phyloP scores from a whole-genome alignment of 2,888 invertebrate genomes.

The Lomographa bimaculata region DNA sequence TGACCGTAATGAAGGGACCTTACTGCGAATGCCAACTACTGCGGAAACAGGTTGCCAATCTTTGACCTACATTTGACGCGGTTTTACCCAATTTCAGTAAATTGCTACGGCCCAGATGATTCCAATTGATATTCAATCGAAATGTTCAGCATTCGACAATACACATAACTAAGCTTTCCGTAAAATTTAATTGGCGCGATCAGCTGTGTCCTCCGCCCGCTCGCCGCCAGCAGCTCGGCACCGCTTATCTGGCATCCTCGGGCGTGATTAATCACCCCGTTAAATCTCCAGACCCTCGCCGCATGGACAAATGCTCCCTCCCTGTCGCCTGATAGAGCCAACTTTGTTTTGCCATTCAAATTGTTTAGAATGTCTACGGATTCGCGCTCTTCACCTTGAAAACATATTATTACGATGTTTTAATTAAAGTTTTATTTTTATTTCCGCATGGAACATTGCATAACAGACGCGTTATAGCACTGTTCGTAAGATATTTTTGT shows the following conservation, averaged over 20 bases:
- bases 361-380: constrained; percentile 18
- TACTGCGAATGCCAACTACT: constrained; percentile 1
- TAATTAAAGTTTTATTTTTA: constrained; percentile 3
- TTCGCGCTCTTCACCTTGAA: constrained; percentile 15
- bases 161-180: constrained; percentile 37
- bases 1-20: constrained; percentile 31
- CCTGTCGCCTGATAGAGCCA: constrained; percentile 48
- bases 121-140: constrained; percentile 3
- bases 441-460: constrained; percentile 18
- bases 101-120: too few species aligned
- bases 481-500: constrained; percentile 17
- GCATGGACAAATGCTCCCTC: constrained; percentile 47
- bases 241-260: constrained; percentile 64
- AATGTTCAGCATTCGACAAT: constrained; percentile 25
- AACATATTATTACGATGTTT: constrained; percentile 8
- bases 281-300: constrained; percentile 60
- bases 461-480: constrained; percentile 7
- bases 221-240: constrained; percentile 33
- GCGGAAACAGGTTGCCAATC: constrained; percentile 5
- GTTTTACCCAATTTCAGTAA: too few species aligned
- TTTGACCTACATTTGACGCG: constrained; percentile 13
- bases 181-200: constrained; percentile 46
- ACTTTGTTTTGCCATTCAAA: constrained; percentile 33
- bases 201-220: constrained; percentile 49
- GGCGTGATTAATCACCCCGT: constrained; percentile 67